phyloP scores from a whole-genome alignment of 1,140 invertebrate genomes.

The Anthonomus grandis region DNA sequence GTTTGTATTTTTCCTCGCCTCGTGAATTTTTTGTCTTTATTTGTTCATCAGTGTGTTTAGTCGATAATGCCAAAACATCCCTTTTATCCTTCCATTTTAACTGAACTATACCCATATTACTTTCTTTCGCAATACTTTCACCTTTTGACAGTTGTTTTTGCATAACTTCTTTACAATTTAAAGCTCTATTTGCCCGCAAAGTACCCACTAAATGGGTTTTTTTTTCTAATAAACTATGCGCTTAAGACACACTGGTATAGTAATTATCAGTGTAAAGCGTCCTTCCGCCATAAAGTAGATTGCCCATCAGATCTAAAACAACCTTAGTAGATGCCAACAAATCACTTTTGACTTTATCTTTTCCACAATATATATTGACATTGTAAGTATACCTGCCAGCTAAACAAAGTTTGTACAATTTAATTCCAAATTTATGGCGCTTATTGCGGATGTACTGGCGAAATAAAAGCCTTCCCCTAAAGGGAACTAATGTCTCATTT shows the following conservation, averaged over 20 bases:
- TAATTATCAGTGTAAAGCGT: neutral
- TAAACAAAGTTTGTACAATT: conserved; percentile 48
- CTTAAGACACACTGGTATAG: neutral
- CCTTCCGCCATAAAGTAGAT: conserved; percentile 24
- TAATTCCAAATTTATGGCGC: too few species aligned
- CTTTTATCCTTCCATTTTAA: neutral
- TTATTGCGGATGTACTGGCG: conserved; percentile 46
- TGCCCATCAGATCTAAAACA: conserved; percentile 30
- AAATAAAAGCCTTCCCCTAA: conserved; percentile 44
- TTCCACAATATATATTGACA: conserved; percentile 44
- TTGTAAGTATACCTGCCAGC: conserved; percentile 43
- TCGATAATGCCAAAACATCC: too few species aligned
- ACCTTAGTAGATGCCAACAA: conserved; percentile 15
- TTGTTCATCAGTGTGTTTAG: neutral
- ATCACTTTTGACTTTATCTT: conserved; percentile 25
- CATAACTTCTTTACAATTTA: neutral
- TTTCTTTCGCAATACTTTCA: neutral
- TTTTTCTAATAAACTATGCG: neutral
- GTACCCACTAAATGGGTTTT: neutral
- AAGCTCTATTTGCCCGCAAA: neutral
- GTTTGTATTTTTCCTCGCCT: too few species aligned
- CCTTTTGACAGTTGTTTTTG: neutral
- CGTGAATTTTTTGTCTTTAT: too few species aligned
- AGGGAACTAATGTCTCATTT: conserved; percentile 48
- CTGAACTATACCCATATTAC: neutral